phyloP scores from a whole-genome alignment of 2,797 vertebrate species.

The Aplochiton taeniatus region DNA sequence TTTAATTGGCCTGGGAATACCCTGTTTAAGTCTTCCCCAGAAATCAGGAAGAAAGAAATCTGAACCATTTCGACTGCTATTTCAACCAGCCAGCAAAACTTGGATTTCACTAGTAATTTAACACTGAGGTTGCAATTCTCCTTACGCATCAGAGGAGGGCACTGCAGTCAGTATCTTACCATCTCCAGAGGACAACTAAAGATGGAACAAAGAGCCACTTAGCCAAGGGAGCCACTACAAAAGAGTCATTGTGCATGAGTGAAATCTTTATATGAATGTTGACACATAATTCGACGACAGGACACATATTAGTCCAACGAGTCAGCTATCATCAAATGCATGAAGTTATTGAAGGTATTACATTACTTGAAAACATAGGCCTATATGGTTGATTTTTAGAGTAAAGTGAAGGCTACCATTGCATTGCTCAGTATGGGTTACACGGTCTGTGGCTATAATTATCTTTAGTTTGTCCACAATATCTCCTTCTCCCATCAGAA shows the following conservation, averaged over 20 bases:
- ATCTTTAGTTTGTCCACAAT: constrained; percentile 53
- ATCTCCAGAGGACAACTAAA: constrained; percentile 22
- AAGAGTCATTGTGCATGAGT: constrained; percentile 58
- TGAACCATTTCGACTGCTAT: no score
- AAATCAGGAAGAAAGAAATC: no score
- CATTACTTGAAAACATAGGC: no score
- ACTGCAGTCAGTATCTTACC: constrained; percentile 38
- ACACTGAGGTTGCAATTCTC: neutral
- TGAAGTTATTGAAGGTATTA: neutral
- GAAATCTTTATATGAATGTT: constrained; percentile 42
- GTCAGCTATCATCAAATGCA: neutral
- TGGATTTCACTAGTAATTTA: neutral
- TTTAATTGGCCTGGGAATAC: no score
- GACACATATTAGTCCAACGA: neutral
- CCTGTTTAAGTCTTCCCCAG: no score
- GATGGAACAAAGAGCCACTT: constrained; percentile 65
- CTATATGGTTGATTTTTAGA: no score
- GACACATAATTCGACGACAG: constrained; percentile 9
- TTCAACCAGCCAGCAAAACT: neutral
- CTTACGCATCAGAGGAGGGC: constrained; percentile 44
- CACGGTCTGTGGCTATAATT: constrained; percentile 54
- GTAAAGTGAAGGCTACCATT: neutral
- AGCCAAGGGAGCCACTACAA: constrained; percentile 63
- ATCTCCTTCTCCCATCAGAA: constrained; percentile 67
- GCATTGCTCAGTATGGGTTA: constrained; percentile 9